Evolutionary conservation across 1,140 invertebrate species (phyloP).

Genomic region (Epicauta chinensis): DNA sequence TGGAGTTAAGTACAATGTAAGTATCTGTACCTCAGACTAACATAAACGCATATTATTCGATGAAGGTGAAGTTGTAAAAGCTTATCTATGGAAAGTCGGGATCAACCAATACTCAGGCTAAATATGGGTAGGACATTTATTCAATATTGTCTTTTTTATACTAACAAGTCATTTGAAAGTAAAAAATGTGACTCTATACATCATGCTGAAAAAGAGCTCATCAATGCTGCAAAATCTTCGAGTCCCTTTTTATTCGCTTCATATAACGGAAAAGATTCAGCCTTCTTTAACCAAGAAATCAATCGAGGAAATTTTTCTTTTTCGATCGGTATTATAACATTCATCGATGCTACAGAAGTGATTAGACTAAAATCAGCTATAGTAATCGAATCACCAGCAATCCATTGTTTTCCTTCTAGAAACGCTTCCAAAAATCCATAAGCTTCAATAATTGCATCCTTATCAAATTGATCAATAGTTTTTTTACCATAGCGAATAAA

Average conservation of each 20-base stretch:
- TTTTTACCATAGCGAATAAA: constrained; percentile 18
- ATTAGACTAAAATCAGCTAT: constrained; percentile 46
- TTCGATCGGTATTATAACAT: neutral
- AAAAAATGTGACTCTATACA: too few relatives aligned
- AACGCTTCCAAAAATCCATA: constrained; percentile 23
- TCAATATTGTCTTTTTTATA: too few relatives aligned
- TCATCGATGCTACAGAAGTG: constrained; percentile 17
- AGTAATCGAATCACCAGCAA: constrained; percentile 43
- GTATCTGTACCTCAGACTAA: too few relatives aligned
- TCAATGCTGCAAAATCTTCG: too few relatives aligned
- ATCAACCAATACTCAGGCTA: too few relatives aligned
- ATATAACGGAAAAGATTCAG: neutral
- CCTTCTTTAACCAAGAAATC: neutral
- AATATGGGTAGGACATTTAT: too few relatives aligned
- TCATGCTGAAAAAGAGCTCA: too few relatives aligned
- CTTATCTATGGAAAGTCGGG: too few relatives aligned
- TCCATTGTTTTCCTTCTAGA: constrained; percentile 15
- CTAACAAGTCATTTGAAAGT: too few relatives aligned
- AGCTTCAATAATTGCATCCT: neutral
- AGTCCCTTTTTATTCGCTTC: neutral
- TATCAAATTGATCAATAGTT: neutral
- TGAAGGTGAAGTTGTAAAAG: too few relatives aligned
- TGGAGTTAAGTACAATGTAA: too few relatives aligned
- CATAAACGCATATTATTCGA: too few relatives aligned
- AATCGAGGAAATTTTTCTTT: neutral